Evolutionary conservation across 2,113 vertebrate species (phyloP), one percentile per base, ranked within the genome.

Genomic region (Harpagus bidentatus): DNA sequence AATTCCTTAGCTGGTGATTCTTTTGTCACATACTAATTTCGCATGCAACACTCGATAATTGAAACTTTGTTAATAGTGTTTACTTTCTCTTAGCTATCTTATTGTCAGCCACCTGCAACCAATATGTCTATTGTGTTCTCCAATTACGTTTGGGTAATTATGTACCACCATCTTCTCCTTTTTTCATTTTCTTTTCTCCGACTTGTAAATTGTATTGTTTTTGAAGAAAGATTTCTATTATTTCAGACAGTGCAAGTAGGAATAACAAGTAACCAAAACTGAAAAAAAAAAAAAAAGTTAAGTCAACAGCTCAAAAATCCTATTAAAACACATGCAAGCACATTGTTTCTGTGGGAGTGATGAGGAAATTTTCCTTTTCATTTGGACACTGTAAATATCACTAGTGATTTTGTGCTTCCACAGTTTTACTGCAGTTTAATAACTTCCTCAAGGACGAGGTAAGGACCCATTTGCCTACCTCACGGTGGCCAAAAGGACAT

Each of bases 131-230:
- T 95, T 95, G 83, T 88, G 28, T 79, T 73, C 63, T 81, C 40
- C 65, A 95, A 53, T 79, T 95, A 82, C 28, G 31, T 63, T 76
- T 71, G 45, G 52, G 20, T 82, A 95, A 95, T 95, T 96, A 92
- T 58, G 52, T 18, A 62, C 56, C 40, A 84, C 26, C n/a, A 59
- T 53, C 38, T 81, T 77, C 34, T 73, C 66, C 82, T 90, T 93
- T 90, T 45, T 88, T 84, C 19, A 47, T 72, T 84, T 90, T 86
- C 36, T 94, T 83, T 92, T 67, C 59, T 88, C 29, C 92, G 69
- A 89, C 47, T 95, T 5, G 14, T 65, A 93, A 92, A 93, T 63
- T 74, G 31, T 34, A 52, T 65, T 95, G 45, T 67, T 92, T 94
- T 70, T 28, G 81, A 90, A 78, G 16, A 92, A 83, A 47, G 6